phyloP scores from a whole-genome alignment of 2,113 vertebrate genomes.

The Tapirus terrestris region DNA sequence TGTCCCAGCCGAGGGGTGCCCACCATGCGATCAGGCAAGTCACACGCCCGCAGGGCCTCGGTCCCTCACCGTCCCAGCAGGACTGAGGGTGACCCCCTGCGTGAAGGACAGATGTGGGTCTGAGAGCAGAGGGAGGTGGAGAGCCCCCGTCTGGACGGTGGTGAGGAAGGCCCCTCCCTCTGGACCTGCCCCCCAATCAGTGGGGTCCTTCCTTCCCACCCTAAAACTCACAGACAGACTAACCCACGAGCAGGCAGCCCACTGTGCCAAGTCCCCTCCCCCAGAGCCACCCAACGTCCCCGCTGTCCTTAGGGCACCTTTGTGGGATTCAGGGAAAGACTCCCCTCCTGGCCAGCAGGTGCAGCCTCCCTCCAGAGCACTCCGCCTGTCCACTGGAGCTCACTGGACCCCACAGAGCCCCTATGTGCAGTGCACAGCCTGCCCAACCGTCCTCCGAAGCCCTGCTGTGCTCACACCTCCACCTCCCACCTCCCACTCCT shows the following conservation, averaged over 20 bases:
- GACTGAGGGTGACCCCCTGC: fast-evolving
- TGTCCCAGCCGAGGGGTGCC: background rate
- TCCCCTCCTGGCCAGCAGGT: fast-evolving
- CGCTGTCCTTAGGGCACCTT: background rate
- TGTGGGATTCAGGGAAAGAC: background rate
- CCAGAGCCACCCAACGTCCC: background rate
- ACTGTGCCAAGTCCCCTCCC: no score
- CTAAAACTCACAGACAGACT: background rate
- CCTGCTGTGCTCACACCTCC: no score
- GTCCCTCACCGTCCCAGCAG: background rate
- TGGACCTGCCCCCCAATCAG: background rate
- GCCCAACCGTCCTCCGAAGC: no score
- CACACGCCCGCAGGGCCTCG: background rate
- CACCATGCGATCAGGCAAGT: fast-evolving
- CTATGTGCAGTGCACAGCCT: background rate
- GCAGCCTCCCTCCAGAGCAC: background rate
- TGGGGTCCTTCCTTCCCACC: background rate
- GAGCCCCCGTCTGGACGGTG: no score
- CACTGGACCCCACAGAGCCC: background rate
- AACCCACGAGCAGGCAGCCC: background rate
- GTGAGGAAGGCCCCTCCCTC: background rate
- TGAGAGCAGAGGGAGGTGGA: background rate
- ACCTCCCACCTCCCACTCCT: background rate
- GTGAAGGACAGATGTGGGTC: fast-evolving
- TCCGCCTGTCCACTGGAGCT: fast-evolving